These are phyloP conservation scores for Muschampia plurimacula DNA, from an alignment of 2,888 invertebrate genomes.

Conservation along the genomic window DNA sequence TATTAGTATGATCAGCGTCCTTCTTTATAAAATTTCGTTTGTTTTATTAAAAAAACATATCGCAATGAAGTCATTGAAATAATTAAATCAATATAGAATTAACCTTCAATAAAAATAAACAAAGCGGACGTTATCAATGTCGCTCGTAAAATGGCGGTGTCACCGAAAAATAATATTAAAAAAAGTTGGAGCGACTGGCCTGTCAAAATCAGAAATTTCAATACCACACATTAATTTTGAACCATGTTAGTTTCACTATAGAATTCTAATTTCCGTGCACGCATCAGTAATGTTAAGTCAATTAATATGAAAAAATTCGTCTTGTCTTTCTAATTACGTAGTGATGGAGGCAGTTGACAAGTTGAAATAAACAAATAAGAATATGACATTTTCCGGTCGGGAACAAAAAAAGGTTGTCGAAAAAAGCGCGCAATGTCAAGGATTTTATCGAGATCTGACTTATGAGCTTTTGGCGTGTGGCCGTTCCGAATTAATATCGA, in stretches of 20 bases:
- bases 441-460: constrained; percentile 57
- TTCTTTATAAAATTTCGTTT: background rate
- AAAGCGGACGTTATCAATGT: constrained; percentile 45
- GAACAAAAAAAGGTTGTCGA: constrained; percentile 50
- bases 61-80: constrained; percentile 48
- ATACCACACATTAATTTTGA: constrained; percentile 34
- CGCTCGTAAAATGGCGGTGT: constrained; percentile 69
- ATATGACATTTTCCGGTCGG: constrained; percentile 73
- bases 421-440: constrained; percentile 54
- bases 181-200: constrained; percentile 57
- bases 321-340: constrained; percentile 79
- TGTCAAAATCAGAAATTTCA: constrained; percentile 53
- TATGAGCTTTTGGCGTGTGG: constrained; percentile 50
- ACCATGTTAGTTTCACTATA: fast-evolving
- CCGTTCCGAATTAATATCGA: constrained; percentile 25
- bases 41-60: constrained; percentile 7
- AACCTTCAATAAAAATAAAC: constrained; percentile 47
- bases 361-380: constrained; percentile 80
- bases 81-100: constrained; percentile 58
- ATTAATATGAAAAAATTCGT: constrained; percentile 76
- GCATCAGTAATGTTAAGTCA: constrained; percentile 59
- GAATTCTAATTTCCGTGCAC: constrained; percentile 29
- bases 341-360: constrained; percentile 76
- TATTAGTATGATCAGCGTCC: background rate
- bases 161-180: constrained; percentile 74